These are phyloP conservation scores for Hassar affinis DNA, from an alignment of 2,113 vertebrate genomes.

Conservation along the genomic window DNA sequence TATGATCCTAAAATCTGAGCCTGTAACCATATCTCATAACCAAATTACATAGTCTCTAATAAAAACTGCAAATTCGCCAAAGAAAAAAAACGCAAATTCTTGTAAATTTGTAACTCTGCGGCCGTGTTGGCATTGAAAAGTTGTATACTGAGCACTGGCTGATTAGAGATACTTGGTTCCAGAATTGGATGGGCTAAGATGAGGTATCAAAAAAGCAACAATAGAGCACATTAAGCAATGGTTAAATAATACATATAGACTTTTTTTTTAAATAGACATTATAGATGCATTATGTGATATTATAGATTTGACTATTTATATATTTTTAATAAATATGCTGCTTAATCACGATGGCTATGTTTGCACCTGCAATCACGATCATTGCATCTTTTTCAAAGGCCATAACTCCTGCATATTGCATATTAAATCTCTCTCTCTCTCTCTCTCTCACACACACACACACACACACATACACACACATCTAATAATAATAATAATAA, in stretches of 20 bases:
- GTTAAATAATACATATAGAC: background rate
- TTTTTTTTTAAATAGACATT: background rate
- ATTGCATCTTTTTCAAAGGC: background rate
- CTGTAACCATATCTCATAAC: background rate
- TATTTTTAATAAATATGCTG: background rate
- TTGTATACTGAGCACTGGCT: background rate
- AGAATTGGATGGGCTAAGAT: background rate
- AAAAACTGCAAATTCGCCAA: background rate
- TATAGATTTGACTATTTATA: background rate
- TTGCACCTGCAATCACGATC: no score
- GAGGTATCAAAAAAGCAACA: no score
- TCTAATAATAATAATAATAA: no score
- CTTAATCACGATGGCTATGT: background rate
- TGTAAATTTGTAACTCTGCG: background rate
- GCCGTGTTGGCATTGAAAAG: background rate
- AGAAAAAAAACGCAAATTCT: background rate
- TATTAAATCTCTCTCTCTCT: background rate
- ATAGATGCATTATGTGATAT: background rate
- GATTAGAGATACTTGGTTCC: background rate
- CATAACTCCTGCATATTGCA: background rate
- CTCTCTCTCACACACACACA: background rate
- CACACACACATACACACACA: background rate
- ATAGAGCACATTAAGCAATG: background rate
- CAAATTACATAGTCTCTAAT: background rate
- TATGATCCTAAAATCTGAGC: background rate